Conservation (phyloP, 30 jellyfish, hydroid and myxozoan genomes). For the Catostylus mosaicus region DNA sequence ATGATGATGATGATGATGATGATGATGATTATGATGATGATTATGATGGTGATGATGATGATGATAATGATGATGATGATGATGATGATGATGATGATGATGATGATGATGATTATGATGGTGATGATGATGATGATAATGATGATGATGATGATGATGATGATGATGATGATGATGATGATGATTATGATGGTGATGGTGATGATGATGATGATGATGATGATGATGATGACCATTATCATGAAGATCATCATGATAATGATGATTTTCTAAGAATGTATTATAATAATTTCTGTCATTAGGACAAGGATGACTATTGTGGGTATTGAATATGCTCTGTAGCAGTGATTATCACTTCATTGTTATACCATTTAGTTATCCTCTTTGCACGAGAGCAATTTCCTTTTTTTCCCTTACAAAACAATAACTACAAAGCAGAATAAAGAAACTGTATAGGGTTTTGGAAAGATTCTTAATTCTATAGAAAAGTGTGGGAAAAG, state of each 20-base stretch:
- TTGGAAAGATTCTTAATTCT: slow-evolving; percentile 14
- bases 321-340: too few species aligned
- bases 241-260: background rate
- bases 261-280: background rate
- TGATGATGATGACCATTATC: background rate
- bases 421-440: too few species aligned
- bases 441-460: too few species aligned
- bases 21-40: background rate
- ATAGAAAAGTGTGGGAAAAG: slow-evolving; percentile 54
- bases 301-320: too few species aligned
- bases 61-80: background rate
- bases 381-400: background rate
- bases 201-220: background rate
- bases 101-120: background rate
- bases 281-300: too few species aligned
- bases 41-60: background rate
- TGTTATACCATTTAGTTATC: background rate
- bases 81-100: background rate
- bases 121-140: background rate
- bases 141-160: background rate
- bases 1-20: background rate
- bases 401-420: too few species aligned
- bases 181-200: background rate
- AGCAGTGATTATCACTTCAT: background rate
- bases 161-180: background rate